A percentile compares a stretch with the other conserved stretches of the same genome.
These are phyloP conservation scores for Achlya flavicornis DNA, from an alignment of 2,888 invertebrate species.

Conservation along the genomic window DNA sequence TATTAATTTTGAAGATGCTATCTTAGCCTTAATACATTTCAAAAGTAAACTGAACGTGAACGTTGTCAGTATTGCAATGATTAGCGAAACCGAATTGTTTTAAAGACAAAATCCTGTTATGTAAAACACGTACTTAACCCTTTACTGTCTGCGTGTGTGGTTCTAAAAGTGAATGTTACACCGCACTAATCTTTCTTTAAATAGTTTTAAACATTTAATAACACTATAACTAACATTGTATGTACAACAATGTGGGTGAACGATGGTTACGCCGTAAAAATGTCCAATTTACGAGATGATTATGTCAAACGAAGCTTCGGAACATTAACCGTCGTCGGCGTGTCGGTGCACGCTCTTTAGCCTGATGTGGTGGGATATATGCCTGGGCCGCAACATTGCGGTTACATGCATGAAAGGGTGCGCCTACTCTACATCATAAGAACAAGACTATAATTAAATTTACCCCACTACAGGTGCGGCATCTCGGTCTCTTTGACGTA, in stretches of 20 bases:
- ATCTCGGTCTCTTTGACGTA: conserved; percentile 39
- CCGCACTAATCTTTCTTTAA: neutral
- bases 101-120: neutral
- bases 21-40: neutral
- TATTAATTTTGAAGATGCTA: conserved; percentile 9
- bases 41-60: neutral
- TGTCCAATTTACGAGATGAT: conserved; percentile 41
- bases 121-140: neutral
- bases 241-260: neutral
- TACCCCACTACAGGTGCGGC: conserved; percentile 40
- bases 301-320: conserved; percentile 35
- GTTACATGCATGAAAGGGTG: conserved; percentile 22
- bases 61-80: neutral
- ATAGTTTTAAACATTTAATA: neutral
- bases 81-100: neutral
- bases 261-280: conserved; percentile 31
- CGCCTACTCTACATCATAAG: conserved; percentile 18
- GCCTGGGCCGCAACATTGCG: conserved; percentile 42
- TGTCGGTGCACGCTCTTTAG: conserved; percentile 35
- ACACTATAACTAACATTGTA: conserved; percentile 6
- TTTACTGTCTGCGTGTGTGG: neutral
- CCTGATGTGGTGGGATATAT: conserved; percentile 24
- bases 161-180: no score
- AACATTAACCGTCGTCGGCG: conserved; percentile 40
- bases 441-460: conserved; percentile 46